These are phyloP conservation scores for Porphyrio hochstetteri DNA, from an alignment of 2,113 vertebrate genomes.

Conservation along the genomic window DNA sequence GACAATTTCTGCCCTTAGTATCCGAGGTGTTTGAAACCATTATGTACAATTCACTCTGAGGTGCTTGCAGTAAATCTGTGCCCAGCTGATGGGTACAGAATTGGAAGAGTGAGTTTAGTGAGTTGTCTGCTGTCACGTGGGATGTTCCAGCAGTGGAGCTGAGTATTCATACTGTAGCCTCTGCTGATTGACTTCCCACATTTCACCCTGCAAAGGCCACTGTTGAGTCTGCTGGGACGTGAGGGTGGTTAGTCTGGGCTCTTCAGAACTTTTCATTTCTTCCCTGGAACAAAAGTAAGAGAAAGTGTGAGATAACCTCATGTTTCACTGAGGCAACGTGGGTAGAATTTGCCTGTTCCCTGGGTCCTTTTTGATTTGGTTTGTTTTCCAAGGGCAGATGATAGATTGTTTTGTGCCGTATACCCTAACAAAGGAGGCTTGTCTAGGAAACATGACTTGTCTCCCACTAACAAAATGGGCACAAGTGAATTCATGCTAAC, in stretches of 20 bases:
- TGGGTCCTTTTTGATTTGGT: not conserved
- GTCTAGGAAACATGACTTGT: not conserved
- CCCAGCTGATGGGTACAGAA: not conserved
- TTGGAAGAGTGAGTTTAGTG: not conserved
- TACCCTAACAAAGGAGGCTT: not conserved
- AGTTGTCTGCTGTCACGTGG: not conserved
- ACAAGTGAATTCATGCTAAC: not conserved
- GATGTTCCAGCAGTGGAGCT: not conserved
- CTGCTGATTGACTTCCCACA: not conserved
- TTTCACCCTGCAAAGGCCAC: not conserved
- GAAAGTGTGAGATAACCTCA: not conserved
- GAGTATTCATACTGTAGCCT: not conserved
- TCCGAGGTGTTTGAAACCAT: not conserved
- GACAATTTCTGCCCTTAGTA: not conserved
- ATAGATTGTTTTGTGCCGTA: not conserved
- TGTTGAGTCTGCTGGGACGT: not conserved
- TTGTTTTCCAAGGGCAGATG: not conserved
- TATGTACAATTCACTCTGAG: not conserved
- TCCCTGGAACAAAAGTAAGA: not conserved
- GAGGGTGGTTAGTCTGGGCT: not conserved
- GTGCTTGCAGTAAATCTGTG: not conserved
- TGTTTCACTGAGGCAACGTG: not conserved
- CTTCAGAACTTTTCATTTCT: not conserved
- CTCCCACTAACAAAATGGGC: not conserved
- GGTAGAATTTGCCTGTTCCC: not conserved